Conservation (phyloP, 2,797 vertebrate species). For the Malacoraja senta region DNA sequence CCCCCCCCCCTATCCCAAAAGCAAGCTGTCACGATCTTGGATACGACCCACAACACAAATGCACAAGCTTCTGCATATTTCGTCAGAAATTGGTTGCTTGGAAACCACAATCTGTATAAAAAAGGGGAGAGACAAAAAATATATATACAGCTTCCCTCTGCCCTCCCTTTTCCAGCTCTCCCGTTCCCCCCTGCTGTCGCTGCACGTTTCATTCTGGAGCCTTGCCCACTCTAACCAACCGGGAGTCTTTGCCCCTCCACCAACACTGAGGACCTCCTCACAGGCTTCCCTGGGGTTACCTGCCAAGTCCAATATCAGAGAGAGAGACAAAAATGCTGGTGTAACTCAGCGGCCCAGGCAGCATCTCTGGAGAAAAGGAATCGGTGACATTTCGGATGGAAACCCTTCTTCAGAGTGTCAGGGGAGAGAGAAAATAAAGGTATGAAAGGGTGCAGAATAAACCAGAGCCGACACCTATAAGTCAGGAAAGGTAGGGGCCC, state of each 20-base stretch:
- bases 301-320: background rate
- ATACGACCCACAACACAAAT: background rate
- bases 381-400: too few relatives aligned
- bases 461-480: too few relatives aligned
- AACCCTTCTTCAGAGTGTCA: too few relatives aligned
- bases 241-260: background rate
- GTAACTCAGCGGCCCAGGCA: too few relatives aligned
- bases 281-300: background rate
- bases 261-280: background rate
- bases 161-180: background rate
- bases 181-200: too few relatives aligned
- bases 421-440: too few relatives aligned
- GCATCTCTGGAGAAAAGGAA: too few relatives aligned
- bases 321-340: too few relatives aligned
- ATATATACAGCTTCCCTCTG: background rate
- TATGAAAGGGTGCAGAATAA: too few relatives aligned
- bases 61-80: background rate
- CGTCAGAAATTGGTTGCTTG: constrained; percentile 29
- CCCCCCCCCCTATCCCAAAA: background rate
- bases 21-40: background rate
- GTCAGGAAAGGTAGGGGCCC: too few relatives aligned
- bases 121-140: too few relatives aligned
- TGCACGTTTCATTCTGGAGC: background rate
- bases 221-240: background rate
- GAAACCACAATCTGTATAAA: constrained; percentile 5